Percentiles rank a stretch among this genome's conserved stretches.
Conservation (phyloP, 2,113 vertebrate genomes). For the Cyanistes caeruleus region DNA sequence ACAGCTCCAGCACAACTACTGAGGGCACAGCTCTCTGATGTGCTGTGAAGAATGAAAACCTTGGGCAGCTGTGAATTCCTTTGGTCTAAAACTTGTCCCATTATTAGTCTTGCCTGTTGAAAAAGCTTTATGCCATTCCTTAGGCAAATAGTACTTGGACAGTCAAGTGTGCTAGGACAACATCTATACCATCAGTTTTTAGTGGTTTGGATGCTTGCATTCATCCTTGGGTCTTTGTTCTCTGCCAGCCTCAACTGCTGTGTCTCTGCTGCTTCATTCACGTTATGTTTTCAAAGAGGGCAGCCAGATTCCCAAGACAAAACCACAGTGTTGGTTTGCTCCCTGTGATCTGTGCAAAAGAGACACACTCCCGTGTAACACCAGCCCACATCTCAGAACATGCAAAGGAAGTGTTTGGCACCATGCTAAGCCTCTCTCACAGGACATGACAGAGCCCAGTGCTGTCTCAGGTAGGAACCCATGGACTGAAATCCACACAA, state of each 20-base stretch:
- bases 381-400: neutral
- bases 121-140: neutral
- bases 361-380: neutral
- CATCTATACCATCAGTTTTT: neutral
- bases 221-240: neutral
- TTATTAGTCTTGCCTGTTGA: neutral
- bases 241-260: neutral
- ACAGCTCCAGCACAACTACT: neutral
- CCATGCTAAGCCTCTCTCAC: neutral
- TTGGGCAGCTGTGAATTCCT: neutral
- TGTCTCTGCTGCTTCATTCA: neutral
- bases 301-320: neutral
- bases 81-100: neutral
- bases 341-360: neutral
- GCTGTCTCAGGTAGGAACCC: neutral
- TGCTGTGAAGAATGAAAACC: neutral
- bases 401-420: neutral
- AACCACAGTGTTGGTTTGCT: neutral
- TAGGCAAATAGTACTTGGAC: neutral
- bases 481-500: neutral
- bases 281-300: neutral
- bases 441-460: neutral
- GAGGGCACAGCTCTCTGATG: neutral
- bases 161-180: neutral
- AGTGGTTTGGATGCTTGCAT: neutral